These are phyloP conservation scores for Trematocara stigmaticum DNA, from an alignment of 2,113 vertebrate species.

Conservation along the genomic window DNA sequence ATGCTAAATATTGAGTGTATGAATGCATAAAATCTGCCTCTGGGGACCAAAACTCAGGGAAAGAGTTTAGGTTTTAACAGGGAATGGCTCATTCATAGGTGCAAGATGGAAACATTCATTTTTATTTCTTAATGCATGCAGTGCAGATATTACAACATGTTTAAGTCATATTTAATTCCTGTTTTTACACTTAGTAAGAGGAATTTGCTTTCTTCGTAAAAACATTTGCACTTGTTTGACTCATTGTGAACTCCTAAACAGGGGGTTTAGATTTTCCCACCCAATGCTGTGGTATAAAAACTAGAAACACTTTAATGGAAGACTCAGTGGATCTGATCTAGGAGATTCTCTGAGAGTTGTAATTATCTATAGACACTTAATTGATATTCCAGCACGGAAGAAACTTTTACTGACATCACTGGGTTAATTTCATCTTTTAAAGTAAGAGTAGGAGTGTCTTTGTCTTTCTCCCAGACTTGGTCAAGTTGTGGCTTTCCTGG, in stretches of 20 bases:
- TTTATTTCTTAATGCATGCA: neutral
- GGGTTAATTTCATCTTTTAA: neutral
- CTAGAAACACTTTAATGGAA: neutral
- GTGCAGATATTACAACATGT: neutral
- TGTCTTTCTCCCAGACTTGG: neutral
- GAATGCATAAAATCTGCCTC: neutral
- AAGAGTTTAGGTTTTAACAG: neutral
- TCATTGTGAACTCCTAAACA: neutral
- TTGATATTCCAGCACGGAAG: neutral
- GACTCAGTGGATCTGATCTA: neutral
- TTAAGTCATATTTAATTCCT: neutral
- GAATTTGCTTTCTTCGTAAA: neutral
- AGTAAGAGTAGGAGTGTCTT: neutral
- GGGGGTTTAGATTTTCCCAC: neutral
- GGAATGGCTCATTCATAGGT: neutral
- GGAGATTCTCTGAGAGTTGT: neutral
- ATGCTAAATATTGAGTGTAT: neutral
- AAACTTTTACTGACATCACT: neutral
- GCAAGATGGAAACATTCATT: neutral
- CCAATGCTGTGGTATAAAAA: neutral
- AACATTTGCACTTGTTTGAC: neutral
- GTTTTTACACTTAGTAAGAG: neutral
- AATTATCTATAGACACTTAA: neutral
- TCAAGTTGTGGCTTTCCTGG: neutral
- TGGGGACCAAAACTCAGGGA: neutral